Evolutionary conservation across 35 echinoderm and acorn worm genomes (phyloP).

Genomic region (Hemicentrotus pulcherrimus): DNA sequence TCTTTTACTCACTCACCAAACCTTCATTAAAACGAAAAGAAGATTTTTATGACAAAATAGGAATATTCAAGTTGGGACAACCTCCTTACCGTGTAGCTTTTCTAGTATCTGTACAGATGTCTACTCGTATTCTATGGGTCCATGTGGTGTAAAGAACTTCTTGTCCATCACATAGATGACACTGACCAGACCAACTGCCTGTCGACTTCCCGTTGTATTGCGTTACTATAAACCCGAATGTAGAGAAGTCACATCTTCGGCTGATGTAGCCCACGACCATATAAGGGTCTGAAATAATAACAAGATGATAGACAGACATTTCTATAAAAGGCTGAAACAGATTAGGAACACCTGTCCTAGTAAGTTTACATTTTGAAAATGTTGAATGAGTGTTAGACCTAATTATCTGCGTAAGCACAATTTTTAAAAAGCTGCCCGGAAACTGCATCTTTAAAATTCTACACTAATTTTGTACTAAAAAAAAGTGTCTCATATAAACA

Average conservation of each 20-base stretch:
- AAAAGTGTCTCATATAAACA: too few relatives aligned
- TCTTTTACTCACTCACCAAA: too few relatives aligned
- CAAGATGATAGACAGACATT: background rate
- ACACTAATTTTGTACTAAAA: too few relatives aligned
- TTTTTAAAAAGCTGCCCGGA: too few relatives aligned
- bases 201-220: constrained; percentile 73
- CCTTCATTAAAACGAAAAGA: too few relatives aligned
- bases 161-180: constrained; percentile 77
- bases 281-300: constrained; percentile 47
- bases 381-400: background rate
- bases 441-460: too few relatives aligned
- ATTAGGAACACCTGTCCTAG: background rate
- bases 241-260: constrained; percentile 54
- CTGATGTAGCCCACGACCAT: constrained; percentile 80
- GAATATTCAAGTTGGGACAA: background rate
- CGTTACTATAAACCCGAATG: constrained; percentile 80
- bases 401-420: background rate
- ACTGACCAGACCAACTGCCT: constrained; percentile 93
- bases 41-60: background rate
- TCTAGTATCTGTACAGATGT: constrained; percentile 54
- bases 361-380: background rate
- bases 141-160: constrained; percentile 87
- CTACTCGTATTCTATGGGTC: constrained; percentile 60
- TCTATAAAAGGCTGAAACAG: background rate
- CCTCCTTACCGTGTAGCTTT: constrained; percentile 64